Evolutionary conservation across 2,797 vertebrate species (phyloP), one percentile per base, ranked within the genome.

Genomic region (Mastacembelus armatus): DNA sequence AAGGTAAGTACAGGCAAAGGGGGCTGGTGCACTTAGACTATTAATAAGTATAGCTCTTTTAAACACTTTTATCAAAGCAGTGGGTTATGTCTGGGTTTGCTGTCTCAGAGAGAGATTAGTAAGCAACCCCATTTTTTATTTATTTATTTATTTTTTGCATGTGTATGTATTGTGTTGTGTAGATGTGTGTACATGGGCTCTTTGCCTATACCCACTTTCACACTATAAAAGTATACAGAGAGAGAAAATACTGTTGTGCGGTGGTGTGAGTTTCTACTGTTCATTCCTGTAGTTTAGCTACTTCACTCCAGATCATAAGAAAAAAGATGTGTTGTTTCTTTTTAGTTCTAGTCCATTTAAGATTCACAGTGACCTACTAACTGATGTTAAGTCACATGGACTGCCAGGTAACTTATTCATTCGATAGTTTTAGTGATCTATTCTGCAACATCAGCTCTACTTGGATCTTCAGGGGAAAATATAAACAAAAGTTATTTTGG

Each of bases 21-120:
- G 77, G 51, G 55, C 50, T 4, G 19, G 48, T 40, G 66, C 58
- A 70, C 69, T 77, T 74, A 26, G 55, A 64, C 69, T 7, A 50
- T 58, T 88, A 85, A 90, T 87, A 85, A 80, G 72, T 79, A 67
- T 24, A 57, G 59, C 62, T 80, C 32, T 65, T 66, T 57, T 55
- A 50, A 69, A 69, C 73, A 73, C 60, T 52, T 76, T 71, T 76
- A 79, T 83, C 61, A 77, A 74, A 76, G 68, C 75, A 15, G 38
- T 30, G 24, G 61, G 29, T 40, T 75, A 45, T 55, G 45, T 77
- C 62, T 77, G n/a, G 3, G 39, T 19, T 38, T 7, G 43, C 58
- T 75, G 49, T 71, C 35, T 70, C 18, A 2, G 32, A 56, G 59
- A 36, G 26, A 35, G 49, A 66, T 74, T 61, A 59, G 56, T 60